Conservation (phyloP, 2,113 vertebrate genomes). For the Melanerpes formicivorus region DNA sequence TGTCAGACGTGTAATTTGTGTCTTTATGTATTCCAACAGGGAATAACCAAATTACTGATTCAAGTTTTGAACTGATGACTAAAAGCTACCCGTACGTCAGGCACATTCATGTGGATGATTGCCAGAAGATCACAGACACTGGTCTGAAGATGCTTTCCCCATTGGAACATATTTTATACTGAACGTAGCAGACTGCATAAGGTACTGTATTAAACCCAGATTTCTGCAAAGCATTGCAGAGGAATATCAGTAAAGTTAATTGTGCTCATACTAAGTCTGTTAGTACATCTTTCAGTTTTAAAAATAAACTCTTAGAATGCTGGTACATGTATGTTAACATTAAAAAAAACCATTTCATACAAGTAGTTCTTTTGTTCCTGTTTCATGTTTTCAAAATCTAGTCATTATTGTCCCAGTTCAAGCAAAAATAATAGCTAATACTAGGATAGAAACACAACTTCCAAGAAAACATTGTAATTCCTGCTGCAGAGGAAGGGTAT, state of each 20-base stretch:
- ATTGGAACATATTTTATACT: constrained; percentile 75
- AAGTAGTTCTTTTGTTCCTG: background rate
- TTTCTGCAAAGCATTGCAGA: background rate
- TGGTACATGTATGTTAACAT: background rate
- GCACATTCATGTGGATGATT: constrained; percentile 77
- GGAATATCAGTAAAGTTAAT: background rate
- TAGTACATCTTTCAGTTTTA: background rate
- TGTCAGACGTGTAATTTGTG: background rate
- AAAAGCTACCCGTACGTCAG: constrained; percentile 75
- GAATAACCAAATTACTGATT: constrained; percentile 80
- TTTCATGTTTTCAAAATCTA: background rate
- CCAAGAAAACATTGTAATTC: background rate
- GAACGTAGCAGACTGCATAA: constrained; percentile 81
- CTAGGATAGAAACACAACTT: background rate
- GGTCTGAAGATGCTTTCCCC: constrained; percentile 73
- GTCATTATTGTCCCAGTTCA: background rate
- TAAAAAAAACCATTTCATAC: background rate
- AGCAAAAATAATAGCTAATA: background rate
- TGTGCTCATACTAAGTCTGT: background rate
- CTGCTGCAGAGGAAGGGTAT: background rate
- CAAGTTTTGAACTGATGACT: constrained; percentile 77
- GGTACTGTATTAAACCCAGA: constrained; percentile 63
- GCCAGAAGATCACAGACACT: constrained; percentile 78
- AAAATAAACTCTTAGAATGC: background rate
- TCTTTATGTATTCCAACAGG: constrained; percentile 63